These are phyloP conservation scores for Drosophila prolongata DNA, from an alignment of 2,888 invertebrate genomes.

Conservation along the genomic window DNA sequence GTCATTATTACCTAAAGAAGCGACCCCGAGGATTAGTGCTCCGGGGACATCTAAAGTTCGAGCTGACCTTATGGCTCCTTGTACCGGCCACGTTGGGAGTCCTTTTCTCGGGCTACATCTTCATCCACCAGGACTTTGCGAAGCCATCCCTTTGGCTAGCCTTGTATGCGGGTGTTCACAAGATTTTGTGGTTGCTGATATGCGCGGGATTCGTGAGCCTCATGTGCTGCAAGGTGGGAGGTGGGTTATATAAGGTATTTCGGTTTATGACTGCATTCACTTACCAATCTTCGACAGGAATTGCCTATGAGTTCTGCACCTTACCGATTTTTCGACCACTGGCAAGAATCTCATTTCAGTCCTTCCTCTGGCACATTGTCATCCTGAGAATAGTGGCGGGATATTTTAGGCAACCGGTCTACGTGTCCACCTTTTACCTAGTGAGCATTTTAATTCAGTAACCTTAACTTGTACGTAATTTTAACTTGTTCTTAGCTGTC, in stretches of 20 bases:
- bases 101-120: slow-evolving; percentile 67
- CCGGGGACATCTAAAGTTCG: slow-evolving; percentile 54
- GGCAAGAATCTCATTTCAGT: slow-evolving; percentile 80
- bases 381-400: slow-evolving; percentile 64
- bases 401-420: slow-evolving; percentile 70
- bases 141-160: slow-evolving; percentile 83
- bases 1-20: slow-evolving; percentile 63
- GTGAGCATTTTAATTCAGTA: slow-evolving; percentile 53
- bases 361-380: slow-evolving; percentile 79
- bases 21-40: slow-evolving; percentile 16
- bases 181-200: slow-evolving; percentile 83
- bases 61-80: slow-evolving; percentile 61
- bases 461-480: not conserved
- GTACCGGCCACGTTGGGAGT: slow-evolving; percentile 54
- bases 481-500: slow-evolving; percentile 43
- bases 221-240: slow-evolving; percentile 80
- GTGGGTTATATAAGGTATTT: slow-evolving; percentile 65
- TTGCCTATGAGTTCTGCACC: slow-evolving; percentile 67
- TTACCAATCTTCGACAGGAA: slow-evolving; percentile 53
- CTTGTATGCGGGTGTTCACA: slow-evolving; percentile 83
- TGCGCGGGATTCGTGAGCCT: slow-evolving; percentile 74
- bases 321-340: slow-evolving; percentile 71
- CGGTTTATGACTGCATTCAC: not conserved
- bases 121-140: slow-evolving; percentile 79
- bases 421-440: slow-evolving; percentile 65